These are phyloP conservation scores for Globia sparganii DNA, from an alignment of 2,888 invertebrate genomes.

Conservation along the genomic window DNA sequence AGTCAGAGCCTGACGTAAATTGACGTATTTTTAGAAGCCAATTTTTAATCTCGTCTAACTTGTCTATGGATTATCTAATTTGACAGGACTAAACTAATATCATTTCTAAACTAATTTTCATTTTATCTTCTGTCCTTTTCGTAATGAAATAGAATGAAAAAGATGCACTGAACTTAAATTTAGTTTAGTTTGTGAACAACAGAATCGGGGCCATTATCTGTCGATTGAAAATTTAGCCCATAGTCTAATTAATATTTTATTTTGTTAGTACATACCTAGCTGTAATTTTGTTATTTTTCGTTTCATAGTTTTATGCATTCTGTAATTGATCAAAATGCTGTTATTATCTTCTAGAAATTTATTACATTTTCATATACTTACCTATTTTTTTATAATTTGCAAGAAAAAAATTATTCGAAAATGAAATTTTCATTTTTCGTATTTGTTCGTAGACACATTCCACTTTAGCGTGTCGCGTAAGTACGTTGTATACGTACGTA, in stretches of 20 bases:
- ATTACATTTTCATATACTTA: slow-evolving; percentile 14
- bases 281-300: slow-evolving; percentile 45
- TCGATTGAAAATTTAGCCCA: too few relatives aligned
- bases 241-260: slow-evolving; percentile 38
- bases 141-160: too few relatives aligned
- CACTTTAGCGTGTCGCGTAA: slow-evolving; percentile 12
- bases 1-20: too few relatives aligned
- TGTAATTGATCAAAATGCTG: slow-evolving; percentile 32
- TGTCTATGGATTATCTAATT: too few relatives aligned
- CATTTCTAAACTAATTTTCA: too few relatives aligned
- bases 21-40: too few relatives aligned
- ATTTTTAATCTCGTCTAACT: too few relatives aligned
- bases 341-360: slow-evolving; percentile 19
- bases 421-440: slow-evolving; percentile 1
- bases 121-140: too few relatives aligned
- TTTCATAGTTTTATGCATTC: slow-evolving; percentile 36
- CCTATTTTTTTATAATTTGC: slow-evolving; percentile 1
- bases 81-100: too few relatives aligned
- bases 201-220: too few relatives aligned
- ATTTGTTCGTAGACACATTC: slow-evolving; percentile 49
- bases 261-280: slow-evolving; percentile 12
- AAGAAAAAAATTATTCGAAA: slow-evolving; percentile 1
- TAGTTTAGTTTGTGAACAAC: too few relatives aligned
- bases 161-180: too few relatives aligned
- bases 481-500: not conserved